phyloP scores from a whole-genome alignment of 1,140 invertebrate species.

The Penaeus vannamei region DNA sequence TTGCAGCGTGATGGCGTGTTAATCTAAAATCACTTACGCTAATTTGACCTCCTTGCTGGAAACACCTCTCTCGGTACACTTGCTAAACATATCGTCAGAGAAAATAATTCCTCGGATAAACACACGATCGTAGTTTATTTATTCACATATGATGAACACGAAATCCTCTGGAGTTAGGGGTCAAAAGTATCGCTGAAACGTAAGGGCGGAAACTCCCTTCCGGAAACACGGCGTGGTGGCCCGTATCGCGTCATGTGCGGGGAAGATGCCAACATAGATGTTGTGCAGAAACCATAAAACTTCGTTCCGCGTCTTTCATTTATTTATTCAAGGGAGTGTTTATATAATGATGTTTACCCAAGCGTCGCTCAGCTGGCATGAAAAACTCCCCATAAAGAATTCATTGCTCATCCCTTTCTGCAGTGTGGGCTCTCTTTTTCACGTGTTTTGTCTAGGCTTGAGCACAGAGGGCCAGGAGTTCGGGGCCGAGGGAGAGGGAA shows the following conservation, averaged over 20 bases:
- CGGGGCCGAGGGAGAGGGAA: neutral
- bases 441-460: slow-evolving; percentile 49
- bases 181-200: neutral
- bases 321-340: slow-evolving; percentile 60
- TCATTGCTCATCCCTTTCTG: slow-evolving; percentile 62
- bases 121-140: slow-evolving; percentile 52
- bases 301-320: slow-evolving; percentile 56
- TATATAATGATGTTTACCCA: slow-evolving; percentile 64
- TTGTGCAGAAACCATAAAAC: slow-evolving; percentile 62
- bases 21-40: no score
- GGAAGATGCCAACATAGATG: slow-evolving; percentile 40
- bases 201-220: slow-evolving; percentile 5
- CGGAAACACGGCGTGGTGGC: neutral
- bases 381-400: slow-evolving; percentile 62
- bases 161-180: neutral
- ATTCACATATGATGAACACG: slow-evolving; percentile 59
- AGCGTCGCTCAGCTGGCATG: slow-evolving; percentile 54
- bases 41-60: no score
- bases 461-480: neutral
- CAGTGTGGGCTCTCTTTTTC: slow-evolving; percentile 44
- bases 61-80: slow-evolving; percentile 32
- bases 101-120: slow-evolving; percentile 60
- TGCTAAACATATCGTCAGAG: slow-evolving; percentile 47
- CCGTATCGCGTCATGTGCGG: neutral
- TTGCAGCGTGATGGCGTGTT: no score